Evolutionary conservation across 2,797 vertebrate species (phyloP).

Genomic region (Orestias chungarensis): DNA sequence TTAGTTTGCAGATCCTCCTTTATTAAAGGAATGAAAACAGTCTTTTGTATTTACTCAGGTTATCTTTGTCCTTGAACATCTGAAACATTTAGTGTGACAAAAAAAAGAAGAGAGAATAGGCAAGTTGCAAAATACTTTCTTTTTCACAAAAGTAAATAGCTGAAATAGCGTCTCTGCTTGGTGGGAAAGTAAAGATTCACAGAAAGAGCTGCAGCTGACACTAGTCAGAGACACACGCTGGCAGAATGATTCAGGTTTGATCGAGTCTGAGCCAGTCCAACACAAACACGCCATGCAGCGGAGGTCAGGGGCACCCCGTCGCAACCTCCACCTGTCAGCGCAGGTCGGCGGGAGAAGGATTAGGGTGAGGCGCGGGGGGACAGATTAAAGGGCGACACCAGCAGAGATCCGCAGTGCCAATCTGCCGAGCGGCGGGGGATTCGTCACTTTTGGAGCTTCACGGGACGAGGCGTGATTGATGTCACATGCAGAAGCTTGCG

Average conservation of each 20-base stretch:
- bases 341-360: slow-evolving; percentile 65
- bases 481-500: slow-evolving; percentile 11
- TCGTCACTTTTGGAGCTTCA: slow-evolving; percentile 18
- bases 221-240: slow-evolving; percentile 13
- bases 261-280: slow-evolving; percentile 68
- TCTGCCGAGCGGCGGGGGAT: slow-evolving; percentile 59
- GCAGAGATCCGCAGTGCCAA: slow-evolving; percentile 66
- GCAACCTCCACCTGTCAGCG: slow-evolving; percentile 65
- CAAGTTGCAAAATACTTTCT: background rate
- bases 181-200: slow-evolving; percentile 26
- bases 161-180: slow-evolving; percentile 24
- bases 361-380: slow-evolving; percentile 46
- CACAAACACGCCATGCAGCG: slow-evolving; percentile 25
- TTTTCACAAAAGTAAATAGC: background rate
- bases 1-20: background rate
- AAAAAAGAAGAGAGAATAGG: background rate
- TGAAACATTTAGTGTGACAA: background rate
- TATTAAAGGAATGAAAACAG: background rate
- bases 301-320: slow-evolving; percentile 67
- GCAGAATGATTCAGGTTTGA: slow-evolving; percentile 47
- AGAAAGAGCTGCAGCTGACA: slow-evolving; percentile 44
- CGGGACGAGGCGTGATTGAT: slow-evolving; percentile 37
- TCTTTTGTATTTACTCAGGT: background rate
- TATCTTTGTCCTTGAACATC: background rate
- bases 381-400: slow-evolving; percentile 67